Evolutionary conservation across 1,140 invertebrate genomes (phyloP).

Genomic region (Aplysia californica): DNA sequence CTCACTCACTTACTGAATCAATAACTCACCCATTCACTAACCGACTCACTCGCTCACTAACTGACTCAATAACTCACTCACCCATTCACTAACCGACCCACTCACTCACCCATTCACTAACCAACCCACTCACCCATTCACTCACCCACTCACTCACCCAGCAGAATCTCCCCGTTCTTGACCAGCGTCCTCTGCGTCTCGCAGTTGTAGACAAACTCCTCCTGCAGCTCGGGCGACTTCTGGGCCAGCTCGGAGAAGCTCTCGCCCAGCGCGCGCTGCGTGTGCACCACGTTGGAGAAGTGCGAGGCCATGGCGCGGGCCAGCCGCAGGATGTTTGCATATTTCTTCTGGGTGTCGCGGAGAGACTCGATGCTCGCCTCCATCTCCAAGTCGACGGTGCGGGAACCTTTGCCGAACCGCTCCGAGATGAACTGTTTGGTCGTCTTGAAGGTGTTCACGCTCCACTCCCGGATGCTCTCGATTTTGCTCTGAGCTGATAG

Average conservation of each 20-base stretch:
- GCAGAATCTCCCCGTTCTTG: constrained; percentile 92
- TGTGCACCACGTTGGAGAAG: constrained; percentile 89
- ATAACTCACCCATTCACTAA: no score
- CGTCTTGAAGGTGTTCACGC: constrained; percentile 96
- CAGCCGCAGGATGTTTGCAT: constrained; percentile 87
- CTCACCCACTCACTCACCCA: constrained; percentile 71
- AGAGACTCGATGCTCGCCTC: constrained; percentile 92
- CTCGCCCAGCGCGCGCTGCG: constrained; percentile 81
- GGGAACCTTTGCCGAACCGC: constrained; percentile 89
- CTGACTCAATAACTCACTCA: no score
- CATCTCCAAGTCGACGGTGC: constrained; percentile 90
- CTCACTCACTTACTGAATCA: no score
- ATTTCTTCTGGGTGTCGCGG: constrained; percentile 94
- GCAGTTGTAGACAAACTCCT: constrained; percentile 95
- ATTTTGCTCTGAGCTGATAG: constrained; percentile 68
- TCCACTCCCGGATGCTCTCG: constrained; percentile 94
- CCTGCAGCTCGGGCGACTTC: constrained; percentile 93
- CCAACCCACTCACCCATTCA: no score
- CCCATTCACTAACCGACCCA: no score
- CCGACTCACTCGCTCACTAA: no score
- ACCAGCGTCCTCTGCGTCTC: constrained; percentile 93
- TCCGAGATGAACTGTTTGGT: constrained; percentile 95
- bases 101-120: no score
- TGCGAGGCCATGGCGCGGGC: constrained; percentile 87
- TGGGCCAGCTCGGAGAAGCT: constrained; percentile 95